phyloP scores from a whole-genome alignment of 2,888 invertebrate species.

The Euphydryas editha region DNA sequence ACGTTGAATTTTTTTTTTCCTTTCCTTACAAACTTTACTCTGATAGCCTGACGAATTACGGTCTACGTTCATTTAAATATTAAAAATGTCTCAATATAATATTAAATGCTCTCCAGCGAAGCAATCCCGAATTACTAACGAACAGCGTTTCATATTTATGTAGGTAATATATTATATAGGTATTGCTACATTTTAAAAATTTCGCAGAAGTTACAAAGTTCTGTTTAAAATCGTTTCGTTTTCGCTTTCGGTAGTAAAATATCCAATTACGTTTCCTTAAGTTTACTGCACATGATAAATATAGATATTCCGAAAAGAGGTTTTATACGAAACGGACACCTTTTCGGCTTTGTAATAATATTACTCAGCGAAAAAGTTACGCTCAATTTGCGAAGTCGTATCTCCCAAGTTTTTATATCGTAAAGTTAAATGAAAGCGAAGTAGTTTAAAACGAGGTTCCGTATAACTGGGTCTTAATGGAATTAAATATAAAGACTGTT shows the following conservation, averaged over 20 bases:
- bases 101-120: no score
- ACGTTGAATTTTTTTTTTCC: no score
- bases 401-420: slow-evolving; percentile 61
- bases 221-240: neutral
- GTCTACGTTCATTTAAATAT: no score
- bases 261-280: slow-evolving; percentile 7
- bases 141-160: no score
- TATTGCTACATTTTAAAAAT: neutral
- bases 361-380: slow-evolving; percentile 50
- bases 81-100: no score
- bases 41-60: no score
- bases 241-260: slow-evolving; percentile 1
- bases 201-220: neutral
- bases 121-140: no score
- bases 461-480: slow-evolving; percentile 58
- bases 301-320: slow-evolving; percentile 17
- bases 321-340: slow-evolving; percentile 21
- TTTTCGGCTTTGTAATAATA: slow-evolving; percentile 40
- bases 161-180: no score
- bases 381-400: slow-evolving; percentile 58
- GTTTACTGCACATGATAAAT: slow-evolving; percentile 23
- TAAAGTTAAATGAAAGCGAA: slow-evolving; percentile 64
- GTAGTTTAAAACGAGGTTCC: slow-evolving; percentile 59
- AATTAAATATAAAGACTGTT: slow-evolving; percentile 54
- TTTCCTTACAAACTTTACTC: no score